These are phyloP conservation scores for Arctia plantaginis DNA, from an alignment of 2,888 invertebrate genomes.

Conservation along the genomic window DNA sequence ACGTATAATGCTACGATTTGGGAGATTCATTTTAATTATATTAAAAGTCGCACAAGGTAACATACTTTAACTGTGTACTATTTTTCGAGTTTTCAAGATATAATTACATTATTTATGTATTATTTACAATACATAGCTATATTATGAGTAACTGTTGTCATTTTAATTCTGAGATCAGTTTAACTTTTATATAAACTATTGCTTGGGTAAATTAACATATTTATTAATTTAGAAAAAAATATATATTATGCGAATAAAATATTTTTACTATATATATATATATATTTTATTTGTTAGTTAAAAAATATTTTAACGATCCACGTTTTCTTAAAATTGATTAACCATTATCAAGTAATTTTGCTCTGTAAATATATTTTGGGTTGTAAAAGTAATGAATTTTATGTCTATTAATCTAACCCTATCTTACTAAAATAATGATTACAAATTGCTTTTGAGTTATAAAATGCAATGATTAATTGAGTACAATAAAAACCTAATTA, in stretches of 20 bases:
- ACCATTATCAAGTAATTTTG: too few species aligned
- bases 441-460: constrained; percentile 1
- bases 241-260: too few species aligned
- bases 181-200: not conserved
- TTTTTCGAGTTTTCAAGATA: not conserved
- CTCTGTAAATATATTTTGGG: not conserved
- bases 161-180: not conserved
- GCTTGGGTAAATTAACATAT: not conserved
- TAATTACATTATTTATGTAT: not conserved
- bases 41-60: not conserved
- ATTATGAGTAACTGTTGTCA: not conserved
- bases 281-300: too few species aligned
- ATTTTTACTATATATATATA: not conserved
- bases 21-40: constrained; percentile 10
- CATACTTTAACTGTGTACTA: not conserved
- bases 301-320: too few species aligned
- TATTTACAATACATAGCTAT: not conserved
- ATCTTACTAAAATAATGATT: not conserved
- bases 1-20: constrained; percentile 21
- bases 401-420: not conserved
- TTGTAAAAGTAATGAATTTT: not conserved
- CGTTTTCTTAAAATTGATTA: too few species aligned
- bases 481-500: constrained; percentile 20
- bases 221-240: not conserved
- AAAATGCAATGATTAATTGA: constrained; percentile 9